Evolutionary conservation across 2,113 vertebrate genomes (phyloP).

Genomic region (Plecotus auritus): DNA sequence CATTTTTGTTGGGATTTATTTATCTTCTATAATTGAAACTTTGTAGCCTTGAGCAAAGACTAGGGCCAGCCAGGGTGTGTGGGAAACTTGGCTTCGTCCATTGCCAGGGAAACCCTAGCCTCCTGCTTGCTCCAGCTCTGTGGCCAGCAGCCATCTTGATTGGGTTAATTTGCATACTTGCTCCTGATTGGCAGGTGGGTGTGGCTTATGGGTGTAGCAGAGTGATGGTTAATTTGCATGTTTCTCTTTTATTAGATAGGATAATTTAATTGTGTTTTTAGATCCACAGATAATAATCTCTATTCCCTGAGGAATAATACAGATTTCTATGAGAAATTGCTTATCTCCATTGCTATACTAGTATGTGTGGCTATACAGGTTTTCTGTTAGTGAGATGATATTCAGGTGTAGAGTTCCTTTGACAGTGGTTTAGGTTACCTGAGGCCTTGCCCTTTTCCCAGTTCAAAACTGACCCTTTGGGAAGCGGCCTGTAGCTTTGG

Average conservation of each 20-base stretch:
- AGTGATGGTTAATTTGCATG: too few species aligned
- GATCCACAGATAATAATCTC: neutral
- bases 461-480: neutral
- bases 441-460: neutral
- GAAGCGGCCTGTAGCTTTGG: neutral
- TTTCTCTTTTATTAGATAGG: too few species aligned
- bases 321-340: neutral
- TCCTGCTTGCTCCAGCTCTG: too few species aligned
- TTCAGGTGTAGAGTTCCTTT: neutral
- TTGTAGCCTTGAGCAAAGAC: too few species aligned
- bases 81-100: too few species aligned
- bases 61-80: too few species aligned
- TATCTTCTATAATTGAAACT: too few species aligned
- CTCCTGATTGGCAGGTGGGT: too few species aligned
- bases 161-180: too few species aligned
- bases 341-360: neutral
- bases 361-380: neutral
- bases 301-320: neutral
- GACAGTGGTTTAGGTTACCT: neutral
- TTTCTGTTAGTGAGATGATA: neutral
- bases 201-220: neutral
- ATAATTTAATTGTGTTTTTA: neutral
- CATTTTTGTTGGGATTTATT: too few species aligned
- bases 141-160: too few species aligned
- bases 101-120: too few species aligned